Evolutionary conservation across 2,113 vertebrate species (phyloP).

Genomic region (Cinclus mexicanus): DNA sequence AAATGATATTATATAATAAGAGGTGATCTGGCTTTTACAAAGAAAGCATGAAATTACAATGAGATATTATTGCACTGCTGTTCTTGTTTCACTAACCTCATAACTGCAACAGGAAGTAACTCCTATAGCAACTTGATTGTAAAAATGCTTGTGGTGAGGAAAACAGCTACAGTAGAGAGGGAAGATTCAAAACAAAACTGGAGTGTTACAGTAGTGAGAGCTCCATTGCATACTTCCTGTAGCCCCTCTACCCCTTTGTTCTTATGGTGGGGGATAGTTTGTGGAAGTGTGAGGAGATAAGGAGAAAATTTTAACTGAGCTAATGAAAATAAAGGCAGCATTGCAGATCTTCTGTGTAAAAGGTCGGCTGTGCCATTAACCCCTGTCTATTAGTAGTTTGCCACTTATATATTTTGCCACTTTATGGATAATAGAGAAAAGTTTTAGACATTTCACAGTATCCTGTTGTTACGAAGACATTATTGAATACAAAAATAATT

Average conservation of each 20-base stretch:
- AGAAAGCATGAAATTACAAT: background rate
- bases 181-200: background rate
- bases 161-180: background rate
- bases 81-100: slow-evolving; percentile 24
- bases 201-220: background rate
- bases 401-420: background rate
- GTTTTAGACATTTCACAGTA: background rate
- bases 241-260: background rate
- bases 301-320: background rate
- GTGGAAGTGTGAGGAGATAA: background rate
- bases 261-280: too few relatives aligned
- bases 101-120: slow-evolving; percentile 13
- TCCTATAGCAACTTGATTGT: background rate
- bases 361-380: background rate
- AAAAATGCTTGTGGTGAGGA: slow-evolving; percentile 22
- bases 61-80: background rate
- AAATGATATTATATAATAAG: background rate
- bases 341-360: background rate
- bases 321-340: background rate
- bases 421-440: background rate
- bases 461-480: background rate
- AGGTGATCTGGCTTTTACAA: background rate
- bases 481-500: background rate
- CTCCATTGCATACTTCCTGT: background rate
- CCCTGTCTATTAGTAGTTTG: background rate